These are phyloP conservation scores for Suillia variegata DNA, from an alignment of 2,888 invertebrate genomes.

Conservation along the genomic window DNA sequence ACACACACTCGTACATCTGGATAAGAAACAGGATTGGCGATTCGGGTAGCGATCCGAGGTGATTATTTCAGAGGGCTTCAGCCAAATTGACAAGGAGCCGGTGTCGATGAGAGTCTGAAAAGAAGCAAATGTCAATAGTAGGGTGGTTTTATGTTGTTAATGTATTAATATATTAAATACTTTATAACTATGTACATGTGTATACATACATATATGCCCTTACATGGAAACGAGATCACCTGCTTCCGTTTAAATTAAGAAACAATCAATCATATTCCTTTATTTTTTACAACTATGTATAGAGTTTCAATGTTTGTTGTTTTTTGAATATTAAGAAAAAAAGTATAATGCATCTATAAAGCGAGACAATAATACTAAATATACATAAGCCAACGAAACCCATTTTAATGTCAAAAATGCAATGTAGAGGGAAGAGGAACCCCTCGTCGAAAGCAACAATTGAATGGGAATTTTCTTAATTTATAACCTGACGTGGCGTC, in stretches of 20 bases:
- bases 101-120: not conserved
- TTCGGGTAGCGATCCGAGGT: too few species aligned
- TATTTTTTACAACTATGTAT: not conserved
- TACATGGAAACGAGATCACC: too few species aligned
- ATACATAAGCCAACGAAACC: constrained; percentile 8
- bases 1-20: too few species aligned
- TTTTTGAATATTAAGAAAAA: too few species aligned
- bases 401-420: constrained; percentile 10
- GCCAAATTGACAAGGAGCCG: not conserved
- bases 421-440: not conserved
- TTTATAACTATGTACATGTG: too few species aligned
- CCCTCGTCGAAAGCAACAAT: not conserved
- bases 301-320: too few species aligned
- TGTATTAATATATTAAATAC: too few species aligned
- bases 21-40: too few species aligned
- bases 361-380: too few species aligned
- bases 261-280: constrained; percentile 48
- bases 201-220: too few species aligned
- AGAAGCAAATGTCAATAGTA: constrained; percentile 1
- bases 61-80: too few species aligned
- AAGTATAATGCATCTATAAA: too few species aligned
- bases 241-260: constrained; percentile 46
- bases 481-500: constrained; percentile 43
- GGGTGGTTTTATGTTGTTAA: not conserved
- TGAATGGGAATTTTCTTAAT: constrained; percentile 34